Conservation (phyloP, 2,113 vertebrate species). For the Rhineura floridana region DNA sequence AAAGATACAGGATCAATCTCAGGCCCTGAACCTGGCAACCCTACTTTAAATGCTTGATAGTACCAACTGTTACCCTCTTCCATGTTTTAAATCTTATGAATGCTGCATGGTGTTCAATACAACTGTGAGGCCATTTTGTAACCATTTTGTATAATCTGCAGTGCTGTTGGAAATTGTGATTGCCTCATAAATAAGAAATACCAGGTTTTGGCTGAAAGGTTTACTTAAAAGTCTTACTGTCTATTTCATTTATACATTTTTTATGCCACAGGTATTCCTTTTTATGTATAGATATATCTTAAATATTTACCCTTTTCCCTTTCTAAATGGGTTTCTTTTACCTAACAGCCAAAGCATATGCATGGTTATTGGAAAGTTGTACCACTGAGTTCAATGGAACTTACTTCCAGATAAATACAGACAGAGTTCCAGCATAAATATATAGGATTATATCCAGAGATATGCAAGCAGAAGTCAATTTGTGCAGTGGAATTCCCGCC, state of each 20-base stretch:
- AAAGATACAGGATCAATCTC: no score
- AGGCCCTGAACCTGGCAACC: no score
- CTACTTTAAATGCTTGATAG: background rate
- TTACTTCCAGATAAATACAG: background rate
- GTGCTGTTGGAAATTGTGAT: background rate
- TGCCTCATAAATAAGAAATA: background rate
- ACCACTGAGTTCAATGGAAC: background rate
- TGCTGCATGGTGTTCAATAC: background rate
- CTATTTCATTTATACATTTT: background rate
- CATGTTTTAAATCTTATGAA: background rate
- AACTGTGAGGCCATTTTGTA: background rate
- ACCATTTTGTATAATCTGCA: background rate
- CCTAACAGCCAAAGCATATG: background rate
- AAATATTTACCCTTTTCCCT: no score
- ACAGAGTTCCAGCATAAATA: background rate
- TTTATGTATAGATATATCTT: no score
- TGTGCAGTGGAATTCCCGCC: no score
- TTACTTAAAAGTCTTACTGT: background rate
- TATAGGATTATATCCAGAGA: no score
- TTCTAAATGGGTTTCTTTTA: background rate
- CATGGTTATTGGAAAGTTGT: background rate
- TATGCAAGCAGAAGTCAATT: no score
- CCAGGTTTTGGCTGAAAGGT: background rate
- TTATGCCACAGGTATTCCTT: no score
- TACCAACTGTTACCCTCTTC: background rate